These are phyloP conservation scores for Diarsia dahlii DNA, from an alignment of 2,888 invertebrate species.

Conservation along the genomic window DNA sequence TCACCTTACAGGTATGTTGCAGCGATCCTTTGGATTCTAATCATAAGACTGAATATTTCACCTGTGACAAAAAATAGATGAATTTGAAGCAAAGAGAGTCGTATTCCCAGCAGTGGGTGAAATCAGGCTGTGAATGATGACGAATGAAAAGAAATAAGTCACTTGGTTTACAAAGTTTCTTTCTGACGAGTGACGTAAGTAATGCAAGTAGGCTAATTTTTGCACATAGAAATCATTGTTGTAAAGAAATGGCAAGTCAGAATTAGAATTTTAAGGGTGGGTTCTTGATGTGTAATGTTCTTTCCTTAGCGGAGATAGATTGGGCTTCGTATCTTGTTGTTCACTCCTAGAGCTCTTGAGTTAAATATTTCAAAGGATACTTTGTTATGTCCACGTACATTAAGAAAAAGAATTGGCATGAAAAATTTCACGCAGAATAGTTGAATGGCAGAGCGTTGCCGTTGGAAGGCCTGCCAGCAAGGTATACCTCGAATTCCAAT, in stretches of 20 bases:
- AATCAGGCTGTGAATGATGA: too few species aligned
- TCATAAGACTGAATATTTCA: too few species aligned
- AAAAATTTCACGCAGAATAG: neutral
- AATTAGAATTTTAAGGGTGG: neutral
- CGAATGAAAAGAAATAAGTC: neutral
- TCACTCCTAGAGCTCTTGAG: neutral
- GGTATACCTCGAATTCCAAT: neutral
- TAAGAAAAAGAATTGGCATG: neutral
- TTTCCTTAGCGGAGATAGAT: neutral
- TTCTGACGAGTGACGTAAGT: neutral
- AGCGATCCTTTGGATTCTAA: too few species aligned
- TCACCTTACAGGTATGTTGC: too few species aligned
- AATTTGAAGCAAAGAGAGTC: too few species aligned
- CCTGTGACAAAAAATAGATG: too few species aligned
- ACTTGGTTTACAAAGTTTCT: neutral
- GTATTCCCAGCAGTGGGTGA: too few species aligned
- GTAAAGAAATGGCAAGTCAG: neutral
- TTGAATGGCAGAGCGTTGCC: neutral
- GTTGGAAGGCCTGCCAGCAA: neutral
- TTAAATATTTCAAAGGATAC: neutral
- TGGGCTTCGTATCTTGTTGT: neutral
- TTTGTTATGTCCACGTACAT: neutral
- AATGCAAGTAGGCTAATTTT: conserved; percentile 4
- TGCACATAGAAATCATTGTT: conserved; percentile 8
- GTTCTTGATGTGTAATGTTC: neutral